Evolutionary conservation across 2,888 invertebrate genomes (phyloP).

Genomic region (Nemurella pictetii): DNA sequence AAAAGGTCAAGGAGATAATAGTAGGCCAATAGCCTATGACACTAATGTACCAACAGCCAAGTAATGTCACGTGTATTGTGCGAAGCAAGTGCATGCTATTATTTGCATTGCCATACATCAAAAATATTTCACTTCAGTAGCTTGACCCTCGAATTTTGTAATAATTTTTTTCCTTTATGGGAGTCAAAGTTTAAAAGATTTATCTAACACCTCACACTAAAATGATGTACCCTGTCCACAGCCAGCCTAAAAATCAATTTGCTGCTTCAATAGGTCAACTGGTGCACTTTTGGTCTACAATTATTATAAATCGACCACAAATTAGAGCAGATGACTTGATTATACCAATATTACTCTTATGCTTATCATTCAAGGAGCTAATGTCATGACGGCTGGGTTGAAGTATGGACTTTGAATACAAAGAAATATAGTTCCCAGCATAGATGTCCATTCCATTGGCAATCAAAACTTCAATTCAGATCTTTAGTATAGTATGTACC

Average conservation of each 20-base stretch:
- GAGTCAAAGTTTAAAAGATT: no score
- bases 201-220: no score
- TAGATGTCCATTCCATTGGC: no score
- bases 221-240: no score
- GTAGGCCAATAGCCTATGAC: neutral
- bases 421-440: no score
- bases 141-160: no score
- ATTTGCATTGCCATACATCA: no score
- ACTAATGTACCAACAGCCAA: neutral
- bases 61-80: neutral
- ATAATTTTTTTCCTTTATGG: no score
- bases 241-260: no score
- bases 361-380: neutral
- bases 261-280: neutral
- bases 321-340: neutral
- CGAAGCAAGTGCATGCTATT: neutral
- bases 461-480: no score
- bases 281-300: neutral
- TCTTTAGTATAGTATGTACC: no score
- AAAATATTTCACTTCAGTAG: no score
- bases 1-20: neutral
- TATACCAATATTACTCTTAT: neutral
- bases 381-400: neutral
- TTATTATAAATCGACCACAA: neutral
- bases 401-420: neutral